These are phyloP conservation scores for Bombyx huttoni DNA, from an alignment of 2,888 invertebrate species.

Conservation along the genomic window DNA sequence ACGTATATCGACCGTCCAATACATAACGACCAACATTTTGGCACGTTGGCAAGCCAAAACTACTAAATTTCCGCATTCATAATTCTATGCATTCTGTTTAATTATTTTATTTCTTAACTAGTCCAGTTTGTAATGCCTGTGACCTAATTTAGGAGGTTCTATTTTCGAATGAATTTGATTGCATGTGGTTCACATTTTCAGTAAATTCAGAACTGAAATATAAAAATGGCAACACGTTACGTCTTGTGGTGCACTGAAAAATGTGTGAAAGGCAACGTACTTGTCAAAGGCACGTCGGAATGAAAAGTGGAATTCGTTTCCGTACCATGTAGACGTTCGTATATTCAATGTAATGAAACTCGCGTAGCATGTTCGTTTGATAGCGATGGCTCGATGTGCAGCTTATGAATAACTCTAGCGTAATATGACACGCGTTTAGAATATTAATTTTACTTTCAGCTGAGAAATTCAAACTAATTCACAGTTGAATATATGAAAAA, in stretches of 20 bases:
- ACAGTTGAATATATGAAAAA: too few species aligned
- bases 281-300: slow-evolving; percentile 2
- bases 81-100: background rate
- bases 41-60: background rate
- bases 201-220: background rate
- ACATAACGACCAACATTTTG: background rate
- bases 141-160: too few species aligned
- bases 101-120: too few species aligned
- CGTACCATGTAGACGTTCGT: background rate
- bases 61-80: background rate
- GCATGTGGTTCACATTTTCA: too few species aligned
- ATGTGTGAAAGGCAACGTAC: background rate
- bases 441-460: too few species aligned
- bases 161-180: background rate
- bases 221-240: background rate
- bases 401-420: background rate
- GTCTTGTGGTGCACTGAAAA: background rate
- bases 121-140: too few species aligned
- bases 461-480: too few species aligned
- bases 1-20: background rate
- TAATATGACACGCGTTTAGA: background rate
- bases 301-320: slow-evolving; percentile 3
- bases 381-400: background rate
- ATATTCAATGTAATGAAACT: background rate
- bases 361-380: background rate